These are phyloP conservation scores for Gephyroberyx darwinii DNA, from an alignment of 2,797 vertebrate genomes.

Conservation along the genomic window DNA sequence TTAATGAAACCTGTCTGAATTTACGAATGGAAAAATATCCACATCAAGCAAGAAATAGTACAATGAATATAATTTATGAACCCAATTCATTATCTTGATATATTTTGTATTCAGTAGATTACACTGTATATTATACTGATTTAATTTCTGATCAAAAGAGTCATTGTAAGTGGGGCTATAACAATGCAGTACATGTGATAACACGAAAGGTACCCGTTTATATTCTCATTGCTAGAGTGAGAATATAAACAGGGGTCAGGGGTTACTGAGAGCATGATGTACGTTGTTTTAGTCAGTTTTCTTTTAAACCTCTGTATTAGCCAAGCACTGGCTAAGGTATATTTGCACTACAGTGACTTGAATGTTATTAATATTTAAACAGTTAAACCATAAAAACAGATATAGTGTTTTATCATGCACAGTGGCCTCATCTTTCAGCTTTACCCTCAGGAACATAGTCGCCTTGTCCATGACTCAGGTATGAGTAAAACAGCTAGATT, in stretches of 20 bases:
- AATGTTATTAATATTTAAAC: background rate
- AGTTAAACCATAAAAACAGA: background rate
- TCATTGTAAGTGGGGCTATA: background rate
- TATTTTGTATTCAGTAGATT: background rate
- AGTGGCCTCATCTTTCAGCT: background rate
- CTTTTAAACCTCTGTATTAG: background rate
- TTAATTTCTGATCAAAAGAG: background rate
- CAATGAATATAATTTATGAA: background rate
- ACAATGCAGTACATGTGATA: background rate
- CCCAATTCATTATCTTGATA: background rate
- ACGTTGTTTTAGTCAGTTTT: background rate
- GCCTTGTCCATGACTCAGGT: too few species aligned
- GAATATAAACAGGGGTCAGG: too few species aligned
- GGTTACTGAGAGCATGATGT: background rate
- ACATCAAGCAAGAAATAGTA: conserved; percentile 4
- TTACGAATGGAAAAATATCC: conserved; percentile 14
- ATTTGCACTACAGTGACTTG: background rate
- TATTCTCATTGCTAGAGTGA: background rate
- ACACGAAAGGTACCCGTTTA: too few species aligned
- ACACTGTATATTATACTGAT: background rate
- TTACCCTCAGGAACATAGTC: background rate
- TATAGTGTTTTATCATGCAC: background rate
- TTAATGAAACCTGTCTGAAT: conserved; percentile 27
- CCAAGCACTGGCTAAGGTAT: background rate
- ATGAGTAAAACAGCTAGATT: too few species aligned